These are phyloP conservation scores for Acanthopagrus latus DNA, from an alignment of 2,797 vertebrate species.

Conservation along the genomic window DNA sequence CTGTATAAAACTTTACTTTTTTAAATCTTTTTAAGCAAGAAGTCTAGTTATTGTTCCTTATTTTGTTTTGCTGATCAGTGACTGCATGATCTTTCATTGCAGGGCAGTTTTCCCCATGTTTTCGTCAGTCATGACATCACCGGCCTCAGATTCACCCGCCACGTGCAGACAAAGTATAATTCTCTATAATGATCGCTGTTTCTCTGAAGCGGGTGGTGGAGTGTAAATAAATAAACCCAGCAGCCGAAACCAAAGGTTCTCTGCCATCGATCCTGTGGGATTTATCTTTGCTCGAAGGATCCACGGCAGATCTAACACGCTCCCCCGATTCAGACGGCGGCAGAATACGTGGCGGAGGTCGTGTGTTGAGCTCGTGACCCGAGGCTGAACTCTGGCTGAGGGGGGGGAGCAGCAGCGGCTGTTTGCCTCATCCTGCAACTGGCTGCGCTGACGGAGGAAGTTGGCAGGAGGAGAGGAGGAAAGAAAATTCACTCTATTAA, in stretches of 20 bases:
- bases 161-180: not conserved
- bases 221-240: not conserved
- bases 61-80: too few relatives aligned
- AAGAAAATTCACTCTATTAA: constrained; percentile 56
- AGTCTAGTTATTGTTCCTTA: too few relatives aligned
- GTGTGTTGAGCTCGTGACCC: constrained; percentile 47
- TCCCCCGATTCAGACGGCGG: not conserved
- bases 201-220: not conserved
- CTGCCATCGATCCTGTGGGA: constrained; percentile 21
- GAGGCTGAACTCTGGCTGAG: constrained; percentile 53
- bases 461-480: constrained; percentile 48
- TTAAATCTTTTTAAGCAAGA: too few relatives aligned
- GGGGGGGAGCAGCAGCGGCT: constrained; percentile 20
- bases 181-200: not conserved
- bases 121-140: not conserved
- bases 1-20: too few relatives aligned
- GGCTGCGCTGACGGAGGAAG: constrained; percentile 62
- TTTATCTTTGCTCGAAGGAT: constrained; percentile 4
- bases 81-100: not conserved
- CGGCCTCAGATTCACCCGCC: not conserved
- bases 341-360: not conserved
- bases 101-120: not conserved
- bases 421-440: constrained; percentile 45
- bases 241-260: constrained; percentile 5
- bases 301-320: not conserved